phyloP scores from a whole-genome alignment of 2,797 vertebrate species.

The Hafferia zeledoni region DNA sequence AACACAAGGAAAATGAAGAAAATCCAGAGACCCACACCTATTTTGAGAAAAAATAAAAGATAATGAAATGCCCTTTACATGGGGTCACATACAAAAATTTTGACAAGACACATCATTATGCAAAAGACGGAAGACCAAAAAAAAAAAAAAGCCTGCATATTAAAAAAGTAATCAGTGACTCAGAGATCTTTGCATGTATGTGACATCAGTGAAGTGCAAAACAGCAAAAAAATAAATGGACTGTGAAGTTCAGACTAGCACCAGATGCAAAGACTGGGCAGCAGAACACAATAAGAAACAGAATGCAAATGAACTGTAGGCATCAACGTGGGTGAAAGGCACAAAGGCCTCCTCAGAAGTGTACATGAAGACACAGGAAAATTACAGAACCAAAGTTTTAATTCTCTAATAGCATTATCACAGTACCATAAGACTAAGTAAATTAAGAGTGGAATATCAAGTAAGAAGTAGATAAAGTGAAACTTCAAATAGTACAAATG shows the following conservation, averaged over 20 bases:
- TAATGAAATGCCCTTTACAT: background rate
- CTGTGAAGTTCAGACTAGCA: slow-evolving; percentile 25
- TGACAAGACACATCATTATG: background rate
- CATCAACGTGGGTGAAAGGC: background rate
- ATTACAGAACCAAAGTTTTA: background rate
- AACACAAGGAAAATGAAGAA: background rate
- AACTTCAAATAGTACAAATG: background rate
- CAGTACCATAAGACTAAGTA: background rate
- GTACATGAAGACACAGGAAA: background rate
- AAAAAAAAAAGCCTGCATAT: background rate
- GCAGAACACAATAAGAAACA: background rate
- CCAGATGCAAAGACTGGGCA: slow-evolving; percentile 1
- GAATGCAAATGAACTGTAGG: background rate
- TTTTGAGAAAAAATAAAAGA: background rate
- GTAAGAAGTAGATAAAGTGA: background rate
- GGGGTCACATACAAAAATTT: background rate
- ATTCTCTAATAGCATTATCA: background rate
- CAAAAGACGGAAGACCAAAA: background rate
- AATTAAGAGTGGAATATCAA: background rate
- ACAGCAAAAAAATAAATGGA: background rate
- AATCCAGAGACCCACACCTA: background rate
- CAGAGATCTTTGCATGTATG: background rate
- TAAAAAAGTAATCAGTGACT: background rate
- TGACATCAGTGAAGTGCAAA: background rate
- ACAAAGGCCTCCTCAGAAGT: background rate